Base-by-base conservation (phyloP, 2,888 invertebrate species). In the Biston stratarius region DNA sequence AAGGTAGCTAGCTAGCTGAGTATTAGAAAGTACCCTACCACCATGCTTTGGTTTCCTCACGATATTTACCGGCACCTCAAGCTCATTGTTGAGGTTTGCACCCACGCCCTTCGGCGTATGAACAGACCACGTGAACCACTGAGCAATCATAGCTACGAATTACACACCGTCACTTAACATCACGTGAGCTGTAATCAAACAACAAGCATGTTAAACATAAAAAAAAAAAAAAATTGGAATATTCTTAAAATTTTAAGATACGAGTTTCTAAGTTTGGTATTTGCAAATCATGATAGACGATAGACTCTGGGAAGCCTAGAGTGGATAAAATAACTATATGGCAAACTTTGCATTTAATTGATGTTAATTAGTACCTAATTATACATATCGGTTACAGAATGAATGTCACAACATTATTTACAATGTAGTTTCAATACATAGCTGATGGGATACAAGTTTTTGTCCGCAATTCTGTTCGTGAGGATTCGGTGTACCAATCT, bases 371-470 rank as follows among this genome's bases (percentile, higher is more conserved):
- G 62, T 49, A 33, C 47, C n/a, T 56, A 70, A 70, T 73, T 69
- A 74, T 67, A 62, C 53, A 71, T 79, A 78, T 80, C 71, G 70
- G 70, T 77, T 70, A 61, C 66, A 71, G 68, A 67, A 72, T 77
- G 74, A 79, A 78, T 78, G 77, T 75, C 63, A 74, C 74, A 77
- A 76, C 75, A 73, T 55, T 62, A 72, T 72, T 77, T 77, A 76
- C 69, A 74, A 62, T 64, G 59, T 61, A 69, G 72, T 80, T 74
- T 80, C 78, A 69, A 78, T 81, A 77, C 76, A 77, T 67, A 74
- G 79, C 77, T 74, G 77, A 72, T 76, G 73, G 75, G 79, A 78
- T 75, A 69, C 60, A 38, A 44, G 49, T 11, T 42, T 42, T 48
- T 55, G 40, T 9, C 9, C 38, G 47, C 45, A 48, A 47, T 36